A percentile compares a stretch with the other conserved stretches of the same genome.
These are phyloP conservation scores for Itoplectis maculator DNA, from an alignment of 2,888 invertebrate genomes.

Conservation along the genomic window DNA sequence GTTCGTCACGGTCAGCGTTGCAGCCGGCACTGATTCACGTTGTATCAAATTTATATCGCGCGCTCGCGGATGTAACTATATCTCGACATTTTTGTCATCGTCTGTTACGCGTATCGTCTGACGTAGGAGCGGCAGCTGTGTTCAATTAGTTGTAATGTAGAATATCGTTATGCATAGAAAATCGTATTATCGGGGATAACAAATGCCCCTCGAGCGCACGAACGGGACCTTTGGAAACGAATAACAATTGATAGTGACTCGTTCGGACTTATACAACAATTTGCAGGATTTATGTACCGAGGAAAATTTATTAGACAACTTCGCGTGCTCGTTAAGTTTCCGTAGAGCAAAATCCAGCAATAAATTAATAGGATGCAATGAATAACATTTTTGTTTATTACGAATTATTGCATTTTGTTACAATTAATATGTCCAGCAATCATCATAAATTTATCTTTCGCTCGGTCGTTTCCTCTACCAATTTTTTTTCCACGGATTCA, in stretches of 20 bases:
- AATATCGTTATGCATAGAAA: background rate
- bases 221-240: background rate
- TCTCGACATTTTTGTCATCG: background rate
- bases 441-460: no score
- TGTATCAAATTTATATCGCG: conserved; percentile 43
- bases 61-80: background rate
- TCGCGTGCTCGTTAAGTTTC: no score
- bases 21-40: conserved; percentile 41
- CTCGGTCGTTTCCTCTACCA: no score
- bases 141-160: background rate
- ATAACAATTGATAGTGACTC: background rate
- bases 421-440: no score
- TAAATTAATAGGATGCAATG: no score
- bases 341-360: no score
- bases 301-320: no score
- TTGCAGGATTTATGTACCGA: no score
- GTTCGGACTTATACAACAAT: background rate
- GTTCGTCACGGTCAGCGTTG: conserved; percentile 69
- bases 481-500: no score
- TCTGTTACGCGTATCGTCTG: background rate
- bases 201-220: background rate
- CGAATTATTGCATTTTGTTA: no score
- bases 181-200: background rate
- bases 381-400: no score
- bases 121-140: no score